Conservation (phyloP, 2,113 vertebrate species). For the Mystacornis crossleyi region DNA sequence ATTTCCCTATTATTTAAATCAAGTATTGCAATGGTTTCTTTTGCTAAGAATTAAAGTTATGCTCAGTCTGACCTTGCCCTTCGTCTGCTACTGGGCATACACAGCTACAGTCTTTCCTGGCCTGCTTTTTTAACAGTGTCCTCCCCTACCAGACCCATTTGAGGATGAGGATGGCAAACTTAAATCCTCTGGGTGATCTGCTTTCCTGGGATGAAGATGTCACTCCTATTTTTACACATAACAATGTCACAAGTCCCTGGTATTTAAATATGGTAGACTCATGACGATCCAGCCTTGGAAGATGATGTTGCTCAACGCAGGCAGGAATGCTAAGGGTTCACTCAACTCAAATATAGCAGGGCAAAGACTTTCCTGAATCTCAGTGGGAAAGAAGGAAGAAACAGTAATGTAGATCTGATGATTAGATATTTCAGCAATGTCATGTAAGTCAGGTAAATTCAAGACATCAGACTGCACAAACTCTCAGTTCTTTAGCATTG, state of each 20-base stretch:
- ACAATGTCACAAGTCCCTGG: background rate
- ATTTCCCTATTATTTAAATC: background rate
- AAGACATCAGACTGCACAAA: background rate
- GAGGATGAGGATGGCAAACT: background rate
- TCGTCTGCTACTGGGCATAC: background rate
- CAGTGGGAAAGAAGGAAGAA: background rate
- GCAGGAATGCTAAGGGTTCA: rapidly evolving
- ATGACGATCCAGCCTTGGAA: background rate
- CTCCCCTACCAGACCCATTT: background rate
- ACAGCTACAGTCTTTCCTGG: background rate
- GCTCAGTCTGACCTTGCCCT: background rate
- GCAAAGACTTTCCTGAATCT: background rate
- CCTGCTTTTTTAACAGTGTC: background rate
- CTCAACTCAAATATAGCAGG: background rate
- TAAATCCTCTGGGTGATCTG: background rate
- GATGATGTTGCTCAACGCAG: background rate
- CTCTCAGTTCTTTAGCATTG: background rate
- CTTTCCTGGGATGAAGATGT: background rate
- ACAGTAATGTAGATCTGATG: background rate
- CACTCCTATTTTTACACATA: background rate
- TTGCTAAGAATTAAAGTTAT: background rate
- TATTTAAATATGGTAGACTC: background rate
- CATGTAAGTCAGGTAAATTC: background rate
- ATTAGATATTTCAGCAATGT: background rate
- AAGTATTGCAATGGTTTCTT: background rate